These are phyloP conservation scores for Eleutherodactylus coqui DNA, from an alignment of 2,797 vertebrate genomes.

Conservation along the genomic window DNA sequence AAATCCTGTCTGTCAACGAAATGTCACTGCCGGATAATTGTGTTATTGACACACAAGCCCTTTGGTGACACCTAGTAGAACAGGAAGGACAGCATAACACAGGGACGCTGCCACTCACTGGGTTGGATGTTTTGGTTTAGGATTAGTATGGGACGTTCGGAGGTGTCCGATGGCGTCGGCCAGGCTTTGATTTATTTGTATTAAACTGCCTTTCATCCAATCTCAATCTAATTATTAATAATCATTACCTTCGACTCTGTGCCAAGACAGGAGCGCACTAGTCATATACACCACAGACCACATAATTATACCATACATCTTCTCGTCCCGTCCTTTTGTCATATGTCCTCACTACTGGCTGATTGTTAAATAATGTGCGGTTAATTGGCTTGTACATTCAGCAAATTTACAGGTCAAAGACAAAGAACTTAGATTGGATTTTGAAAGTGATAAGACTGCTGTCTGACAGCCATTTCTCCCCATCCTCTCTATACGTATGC, in stretches of 20 bases:
- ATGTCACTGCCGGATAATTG: conserved; percentile 15
- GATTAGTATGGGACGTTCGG: neutral
- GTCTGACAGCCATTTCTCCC: too few relatives aligned
- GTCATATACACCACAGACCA: neutral
- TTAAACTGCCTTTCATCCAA: neutral
- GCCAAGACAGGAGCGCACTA: neutral
- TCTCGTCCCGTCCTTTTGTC: neutral
- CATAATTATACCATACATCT: neutral
- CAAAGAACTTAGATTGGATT: neutral
- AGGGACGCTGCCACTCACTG: neutral
- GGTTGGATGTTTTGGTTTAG: neutral
- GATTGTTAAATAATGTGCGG: neutral
- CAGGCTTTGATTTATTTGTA: neutral
- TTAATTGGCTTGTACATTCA: neutral
- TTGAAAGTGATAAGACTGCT: too few relatives aligned
- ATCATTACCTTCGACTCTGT: neutral
- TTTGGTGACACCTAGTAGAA: conserved; percentile 29
- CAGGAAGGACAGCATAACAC: conserved; percentile 36
- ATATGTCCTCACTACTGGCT: neutral
- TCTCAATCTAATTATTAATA: neutral
- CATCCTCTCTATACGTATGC: too few relatives aligned
- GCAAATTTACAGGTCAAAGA: neutral
- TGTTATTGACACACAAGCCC: neutral
- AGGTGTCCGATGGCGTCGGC: neutral
- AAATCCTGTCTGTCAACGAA: neutral